Percentiles rank a stretch among this genome's conserved stretches.
Conservation (phyloP, 2,113 vertebrate species). For the Burhinus bistriatus region DNA sequence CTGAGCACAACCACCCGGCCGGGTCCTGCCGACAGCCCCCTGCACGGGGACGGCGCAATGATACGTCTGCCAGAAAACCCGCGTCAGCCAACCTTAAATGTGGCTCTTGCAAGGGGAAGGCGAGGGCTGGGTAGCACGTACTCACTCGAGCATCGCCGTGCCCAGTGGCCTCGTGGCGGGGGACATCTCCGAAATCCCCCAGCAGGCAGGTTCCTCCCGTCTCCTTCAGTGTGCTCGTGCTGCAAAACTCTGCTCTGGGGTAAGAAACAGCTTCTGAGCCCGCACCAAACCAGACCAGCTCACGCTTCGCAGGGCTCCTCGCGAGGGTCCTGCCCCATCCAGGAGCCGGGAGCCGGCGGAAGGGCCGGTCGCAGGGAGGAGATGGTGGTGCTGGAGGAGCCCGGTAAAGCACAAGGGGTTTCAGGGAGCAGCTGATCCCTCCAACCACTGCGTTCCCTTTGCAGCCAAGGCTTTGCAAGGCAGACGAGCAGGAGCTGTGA, state of each 20-base stretch:
- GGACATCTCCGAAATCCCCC: neutral
- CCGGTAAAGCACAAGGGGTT: neutral
- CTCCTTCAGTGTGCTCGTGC: accelerated
- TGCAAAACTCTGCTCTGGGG: neutral
- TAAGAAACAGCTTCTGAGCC: neutral
- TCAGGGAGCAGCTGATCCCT: neutral
- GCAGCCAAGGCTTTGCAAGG: neutral
- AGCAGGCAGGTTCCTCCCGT: neutral
- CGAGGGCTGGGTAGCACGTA: accelerated
- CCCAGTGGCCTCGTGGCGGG: accelerated
- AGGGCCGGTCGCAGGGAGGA: too few species aligned
- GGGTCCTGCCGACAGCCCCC: neutral
- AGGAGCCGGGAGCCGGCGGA: neutral
- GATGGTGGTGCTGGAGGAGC: neutral
- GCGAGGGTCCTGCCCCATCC: neutral
- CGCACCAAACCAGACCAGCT: neutral
- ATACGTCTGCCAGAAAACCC: accelerated
- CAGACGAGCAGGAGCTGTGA: accelerated
- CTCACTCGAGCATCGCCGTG: accelerated
- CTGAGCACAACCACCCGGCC: neutral
- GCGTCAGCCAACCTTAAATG: neutral
- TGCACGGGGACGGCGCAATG: too few species aligned
- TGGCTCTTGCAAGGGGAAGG: neutral
- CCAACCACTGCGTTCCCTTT: accelerated
- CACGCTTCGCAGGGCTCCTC: neutral